These are phyloP conservation scores for Emmelina monodactyla DNA, from an alignment of 2,888 invertebrate species.

Conservation along the genomic window DNA sequence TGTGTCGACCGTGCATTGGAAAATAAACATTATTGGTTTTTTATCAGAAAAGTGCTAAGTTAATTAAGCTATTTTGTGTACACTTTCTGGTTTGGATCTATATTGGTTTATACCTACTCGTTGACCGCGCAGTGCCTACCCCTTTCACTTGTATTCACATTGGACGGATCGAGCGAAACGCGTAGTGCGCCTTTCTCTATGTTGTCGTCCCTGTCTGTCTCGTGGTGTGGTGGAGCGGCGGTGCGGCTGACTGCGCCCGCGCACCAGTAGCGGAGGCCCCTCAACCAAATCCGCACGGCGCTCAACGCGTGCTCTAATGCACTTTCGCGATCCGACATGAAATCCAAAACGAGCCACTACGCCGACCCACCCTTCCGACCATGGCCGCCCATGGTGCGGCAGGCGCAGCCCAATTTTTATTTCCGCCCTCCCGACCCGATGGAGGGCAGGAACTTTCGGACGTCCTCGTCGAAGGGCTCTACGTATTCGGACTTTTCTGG, in stretches of 20 bases:
- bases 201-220: constrained; percentile 56
- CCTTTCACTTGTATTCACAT: constrained; percentile 61
- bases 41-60: no score
- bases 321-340: constrained; percentile 67
- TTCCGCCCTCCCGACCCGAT: constrained; percentile 55
- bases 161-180: constrained; percentile 54
- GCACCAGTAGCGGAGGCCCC: constrained; percentile 54
- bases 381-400: constrained; percentile 71
- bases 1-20: no score
- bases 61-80: no score
- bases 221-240: constrained; percentile 34
- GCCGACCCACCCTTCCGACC: constrained; percentile 64
- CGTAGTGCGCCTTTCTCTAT: constrained; percentile 58
- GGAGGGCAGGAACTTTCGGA: constrained; percentile 58
- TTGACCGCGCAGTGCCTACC: constrained; percentile 53
- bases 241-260: constrained; percentile 35
- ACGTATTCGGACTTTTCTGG: constrained; percentile 59
- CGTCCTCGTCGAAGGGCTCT: constrained; percentile 48
- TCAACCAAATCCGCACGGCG: constrained; percentile 56
- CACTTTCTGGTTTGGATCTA: no score
- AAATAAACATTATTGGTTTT: no score
- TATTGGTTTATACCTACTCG: no score
- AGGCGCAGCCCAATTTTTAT: constrained; percentile 56
- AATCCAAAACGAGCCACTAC: constrained; percentile 68
- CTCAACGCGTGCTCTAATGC: constrained; percentile 48